Evolutionary conservation across 2,113 vertebrate species (phyloP).

Genomic region (Propithecus coquereli): DNA sequence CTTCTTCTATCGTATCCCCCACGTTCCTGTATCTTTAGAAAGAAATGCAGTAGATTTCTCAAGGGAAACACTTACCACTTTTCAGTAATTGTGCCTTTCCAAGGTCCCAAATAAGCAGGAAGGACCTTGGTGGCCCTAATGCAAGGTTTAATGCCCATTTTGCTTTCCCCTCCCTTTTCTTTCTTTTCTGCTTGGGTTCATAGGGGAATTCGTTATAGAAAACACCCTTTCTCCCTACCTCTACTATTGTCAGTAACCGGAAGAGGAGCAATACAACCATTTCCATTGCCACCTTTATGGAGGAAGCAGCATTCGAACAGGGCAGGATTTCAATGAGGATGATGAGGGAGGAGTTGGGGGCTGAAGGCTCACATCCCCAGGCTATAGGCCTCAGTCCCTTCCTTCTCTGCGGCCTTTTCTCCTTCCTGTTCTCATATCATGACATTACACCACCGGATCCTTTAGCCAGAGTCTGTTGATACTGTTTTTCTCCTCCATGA

Average conservation of each 20-base stretch:
- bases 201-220: neutral
- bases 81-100: neutral
- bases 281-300: neutral
- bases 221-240: neutral
- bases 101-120: neutral
- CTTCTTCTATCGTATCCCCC: neutral
- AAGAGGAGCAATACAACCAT: neutral
- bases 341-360: neutral
- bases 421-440: neutral
- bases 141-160: neutral
- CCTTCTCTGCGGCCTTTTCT: neutral
- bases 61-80: neutral
- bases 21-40: neutral
- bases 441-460: neutral
- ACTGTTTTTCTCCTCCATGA: neutral
- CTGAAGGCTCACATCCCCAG: no score
- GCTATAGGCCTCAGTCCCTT: neutral
- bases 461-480: neutral
- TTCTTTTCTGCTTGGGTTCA: neutral
- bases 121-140: neutral
- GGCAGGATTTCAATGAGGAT: neutral
- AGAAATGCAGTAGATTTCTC: neutral
- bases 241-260: neutral
- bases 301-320: neutral
- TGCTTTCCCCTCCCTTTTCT: neutral